Percentiles rank a stretch among this genome's conserved stretches.
Conservation (phyloP, 1,140 invertebrate genomes). For the Euglossa dilemma region DNA sequence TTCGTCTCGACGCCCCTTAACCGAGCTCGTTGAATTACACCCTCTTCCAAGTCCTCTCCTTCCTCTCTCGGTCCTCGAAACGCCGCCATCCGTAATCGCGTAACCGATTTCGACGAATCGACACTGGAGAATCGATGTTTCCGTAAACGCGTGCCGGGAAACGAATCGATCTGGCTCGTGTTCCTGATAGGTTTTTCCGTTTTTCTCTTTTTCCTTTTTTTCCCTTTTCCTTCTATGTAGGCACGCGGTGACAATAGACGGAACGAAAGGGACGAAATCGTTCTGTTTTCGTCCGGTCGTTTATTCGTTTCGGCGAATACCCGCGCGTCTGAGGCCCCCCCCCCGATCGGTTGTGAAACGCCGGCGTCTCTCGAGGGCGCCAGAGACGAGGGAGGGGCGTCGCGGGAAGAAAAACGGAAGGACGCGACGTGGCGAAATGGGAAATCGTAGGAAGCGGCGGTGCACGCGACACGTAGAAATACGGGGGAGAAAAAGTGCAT, state of each 20-base stretch:
- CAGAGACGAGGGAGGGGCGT: no score
- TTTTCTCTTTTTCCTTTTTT: not conserved
- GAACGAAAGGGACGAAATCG: not conserved
- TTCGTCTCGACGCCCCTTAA: not conserved
- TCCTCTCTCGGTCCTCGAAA: no score
- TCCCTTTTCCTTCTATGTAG: no score
- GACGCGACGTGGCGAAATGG: not conserved
- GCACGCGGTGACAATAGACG: not conserved
- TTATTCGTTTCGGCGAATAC: not conserved
- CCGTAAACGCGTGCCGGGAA: not conserved
- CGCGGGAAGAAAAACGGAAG: not conserved
- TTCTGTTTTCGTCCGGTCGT: conserved; percentile 6
- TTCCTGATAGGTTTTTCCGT: conserved; percentile 10
- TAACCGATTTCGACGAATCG: not conserved
- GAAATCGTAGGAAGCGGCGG: not conserved
- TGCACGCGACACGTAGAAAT: not conserved
- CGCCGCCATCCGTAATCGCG: not conserved
- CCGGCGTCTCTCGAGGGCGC: no score
- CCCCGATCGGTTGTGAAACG: no score
- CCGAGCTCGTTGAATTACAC: not conserved
- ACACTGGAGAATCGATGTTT: not conserved
- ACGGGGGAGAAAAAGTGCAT: not conserved
- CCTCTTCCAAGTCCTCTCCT: not conserved
- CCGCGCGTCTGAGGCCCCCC: no score
- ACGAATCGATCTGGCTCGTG: conserved; percentile 26